A percentile compares a stretch with the other conserved stretches of the same genome.
These are phyloP conservation scores for Drosophila colorata DNA, from an alignment of 2,888 invertebrate genomes.

Conservation along the genomic window DNA sequence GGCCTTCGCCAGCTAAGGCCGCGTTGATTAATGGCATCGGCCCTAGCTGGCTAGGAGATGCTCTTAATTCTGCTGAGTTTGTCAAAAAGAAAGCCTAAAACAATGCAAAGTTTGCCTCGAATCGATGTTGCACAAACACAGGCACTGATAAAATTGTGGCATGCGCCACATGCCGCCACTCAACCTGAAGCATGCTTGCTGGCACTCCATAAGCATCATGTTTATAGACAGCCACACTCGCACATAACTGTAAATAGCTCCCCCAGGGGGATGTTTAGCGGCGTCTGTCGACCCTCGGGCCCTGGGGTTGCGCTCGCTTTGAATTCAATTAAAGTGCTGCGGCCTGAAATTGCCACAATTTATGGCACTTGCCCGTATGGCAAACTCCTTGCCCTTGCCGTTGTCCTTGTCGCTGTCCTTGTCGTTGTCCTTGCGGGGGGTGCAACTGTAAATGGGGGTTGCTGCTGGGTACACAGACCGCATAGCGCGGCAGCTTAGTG, in stretches of 20 bases:
- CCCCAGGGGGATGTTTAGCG: conserved; percentile 85
- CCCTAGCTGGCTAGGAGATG: conserved; percentile 34
- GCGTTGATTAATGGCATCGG: conserved; percentile 78
- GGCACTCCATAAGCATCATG: conserved; percentile 75
- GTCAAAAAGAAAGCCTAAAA: conserved; percentile 50
- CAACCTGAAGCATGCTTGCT: conserved; percentile 60
- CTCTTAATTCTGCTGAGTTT: conserved; percentile 75
- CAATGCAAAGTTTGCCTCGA: conserved; percentile 49
- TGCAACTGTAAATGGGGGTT: conserved; percentile 20
- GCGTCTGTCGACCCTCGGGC: conserved; percentile 56
- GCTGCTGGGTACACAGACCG: conserved; percentile 11
- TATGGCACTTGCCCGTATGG: conserved; percentile 72
- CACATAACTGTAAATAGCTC: conserved; percentile 84
- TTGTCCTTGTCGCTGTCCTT: conserved; percentile 32
- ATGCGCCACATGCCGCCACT: conserved; percentile 62
- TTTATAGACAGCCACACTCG: conserved; percentile 67
- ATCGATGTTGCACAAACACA: conserved; percentile 5
- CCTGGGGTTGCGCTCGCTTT: conserved; percentile 61
- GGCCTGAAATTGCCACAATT: conserved; percentile 81
- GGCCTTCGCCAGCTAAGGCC: conserved; percentile 52
- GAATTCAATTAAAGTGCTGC: conserved; percentile 84
- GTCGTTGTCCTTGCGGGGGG: conserved; percentile 18
- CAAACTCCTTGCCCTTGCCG: conserved; percentile 1
- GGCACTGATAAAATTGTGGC: conserved; percentile 31
- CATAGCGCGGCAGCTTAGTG: conserved; percentile 74